Base-by-base conservation (phyloP, 2,888 invertebrate species). In the Antheraea yamamai region DNA sequence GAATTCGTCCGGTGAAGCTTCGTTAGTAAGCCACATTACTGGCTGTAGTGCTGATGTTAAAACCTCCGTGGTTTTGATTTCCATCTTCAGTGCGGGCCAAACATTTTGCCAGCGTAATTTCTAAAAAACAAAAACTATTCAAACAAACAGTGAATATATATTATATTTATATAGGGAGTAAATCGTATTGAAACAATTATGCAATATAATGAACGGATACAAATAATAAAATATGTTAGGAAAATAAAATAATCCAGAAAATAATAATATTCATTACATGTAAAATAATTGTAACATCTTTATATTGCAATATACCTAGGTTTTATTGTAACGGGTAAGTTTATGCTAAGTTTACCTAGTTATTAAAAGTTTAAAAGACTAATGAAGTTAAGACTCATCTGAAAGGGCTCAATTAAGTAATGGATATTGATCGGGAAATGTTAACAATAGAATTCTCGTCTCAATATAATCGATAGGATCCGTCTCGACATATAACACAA, bases 21-120 rank as follows among this genome's bases (percentile, higher is more conserved):
- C 97, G 85, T 97, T 97, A 79, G 98, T 96, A 80, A 98, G 96
- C 89, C 97, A 97, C 81, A 98, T 95, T 78, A 98, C 97, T 2
- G 98, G 97, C 83, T 97, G 97, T 71, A 98, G 93, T 14, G 97
- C 98, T 0, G 98, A 97, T 0, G 98, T 97, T 79, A 99, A 95
- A 30, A 98, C 98, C 87, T 99, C 98, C 78, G 97, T 97, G 39
- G 97, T 96, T 84, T 96, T 96, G 92, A 98, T 96, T 91, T 99
- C 99, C 81, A 97, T 96, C 86, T 97, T 97, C 78, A 99, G 95
- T 82, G 97, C 97, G 58, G 98, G 98, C 97, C 99, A 98, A 73
- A 99, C 97, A 90, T 98, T 98, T 89, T 98, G 98, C 96, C 98
- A 99, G 96, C 98, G 97, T 74, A 99, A 95, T 97, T 99, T 99